Base-by-base conservation (phyloP, 2,888 invertebrate genomes). In the Lasiommata megera region DNA sequence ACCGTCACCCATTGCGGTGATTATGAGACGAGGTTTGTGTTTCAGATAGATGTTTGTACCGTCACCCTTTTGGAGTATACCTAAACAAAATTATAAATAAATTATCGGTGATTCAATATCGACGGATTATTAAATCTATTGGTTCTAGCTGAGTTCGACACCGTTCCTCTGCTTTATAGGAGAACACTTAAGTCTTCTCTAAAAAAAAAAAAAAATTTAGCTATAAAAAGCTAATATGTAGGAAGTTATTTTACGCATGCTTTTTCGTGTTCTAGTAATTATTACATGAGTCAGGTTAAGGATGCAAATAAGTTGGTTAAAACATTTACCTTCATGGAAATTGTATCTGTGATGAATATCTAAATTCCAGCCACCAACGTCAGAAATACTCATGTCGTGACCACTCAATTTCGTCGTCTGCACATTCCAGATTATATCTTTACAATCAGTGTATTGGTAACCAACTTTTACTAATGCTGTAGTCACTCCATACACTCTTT, bases 271-370 rank as follows among this genome's bases (percentile, higher is more conserved):
- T n/a, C n/a, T n/a, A n/a, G n/a, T n/a, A n/a, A n/a, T n/a, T n/a
- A n/a, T n/a, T n/a, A n/a, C n/a, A n/a, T n/a, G n/a, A n/a, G n/a
- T n/a, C n/a, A n/a, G n/a, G n/a, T n/a, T n/a, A n/a, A n/a, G n/a
- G n/a, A n/a, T n/a, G n/a, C n/a, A n/a, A n/a, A n/a, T n/a, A n/a
- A n/a, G n/a, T n/a, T n/a, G n/a, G n/a, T n/a, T n/a, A n/a, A n/a
- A n/a, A 14, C 41, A 70, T 62, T 72, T 81, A 95, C 96, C 99
- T 92, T 99, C 98, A 76, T 99, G 98, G 93, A 97, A 98, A 82
- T 99, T 99, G 82, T 99, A 98, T 69, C 98, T 93, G 77, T 99
- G 99, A 88, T 99, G 99, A 64, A 99, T 97, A 80, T 99, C 98
- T 68, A 99, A 91, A 82, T 99, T 98, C 99, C 99, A 99, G 11